Evolutionary conservation across 2,797 vertebrate species (phyloP).

Genomic region (Gadopsis marmoratus): DNA sequence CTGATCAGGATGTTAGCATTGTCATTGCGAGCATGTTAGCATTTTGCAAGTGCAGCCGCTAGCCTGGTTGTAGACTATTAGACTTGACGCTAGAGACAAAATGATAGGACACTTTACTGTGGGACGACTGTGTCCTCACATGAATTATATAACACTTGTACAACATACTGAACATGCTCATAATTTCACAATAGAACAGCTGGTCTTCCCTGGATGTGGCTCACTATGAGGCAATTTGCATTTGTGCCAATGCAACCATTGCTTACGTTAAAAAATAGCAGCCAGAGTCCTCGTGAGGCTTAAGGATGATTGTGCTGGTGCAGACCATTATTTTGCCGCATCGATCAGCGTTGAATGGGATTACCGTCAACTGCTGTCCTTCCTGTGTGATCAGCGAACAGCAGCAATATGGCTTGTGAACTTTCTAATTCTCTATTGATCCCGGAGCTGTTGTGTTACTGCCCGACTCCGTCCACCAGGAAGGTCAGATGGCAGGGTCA

Average conservation of each 20-base stretch:
- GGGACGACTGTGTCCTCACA: not conserved
- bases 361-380: constrained; percentile 48
- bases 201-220: not conserved
- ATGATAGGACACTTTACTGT: not conserved
- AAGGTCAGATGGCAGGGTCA: constrained; percentile 72
- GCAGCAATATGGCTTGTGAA: constrained; percentile 63
- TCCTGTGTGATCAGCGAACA: constrained; percentile 52
- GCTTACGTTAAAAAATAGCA: constrained; percentile 33
- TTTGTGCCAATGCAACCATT: not conserved
- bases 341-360: constrained; percentile 63
- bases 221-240: not conserved
- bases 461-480: constrained; percentile 31
- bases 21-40: not conserved
- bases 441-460: constrained; percentile 41
- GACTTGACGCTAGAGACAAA: not conserved
- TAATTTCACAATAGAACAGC: constrained; percentile 9
- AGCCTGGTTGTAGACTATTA: no score
- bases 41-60: not conserved
- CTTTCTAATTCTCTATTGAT: constrained; percentile 74
- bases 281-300: constrained; percentile 18
- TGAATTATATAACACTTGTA: constrained; percentile 17
- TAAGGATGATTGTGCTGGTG: constrained; percentile 32
- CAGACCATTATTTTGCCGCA: constrained; percentile 58
- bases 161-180: not conserved
- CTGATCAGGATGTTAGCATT: not conserved